Conservation (phyloP, 2,888 invertebrate genomes). For the Agrotis clavis region DNA sequence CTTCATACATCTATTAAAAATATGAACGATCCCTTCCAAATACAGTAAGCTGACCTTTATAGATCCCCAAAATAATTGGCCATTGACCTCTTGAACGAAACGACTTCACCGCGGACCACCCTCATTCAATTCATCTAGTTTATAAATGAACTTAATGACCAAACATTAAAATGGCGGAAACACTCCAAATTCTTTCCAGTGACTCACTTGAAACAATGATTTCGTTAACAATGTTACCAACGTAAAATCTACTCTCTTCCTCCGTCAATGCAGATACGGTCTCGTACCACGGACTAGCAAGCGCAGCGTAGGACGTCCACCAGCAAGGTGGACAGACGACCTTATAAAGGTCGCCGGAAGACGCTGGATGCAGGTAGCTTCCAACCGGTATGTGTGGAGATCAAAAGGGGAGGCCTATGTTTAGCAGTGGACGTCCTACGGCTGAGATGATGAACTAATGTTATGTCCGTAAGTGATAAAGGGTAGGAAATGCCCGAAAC, state of each 20-base stretch:
- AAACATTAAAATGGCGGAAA: slow-evolving; percentile 42
- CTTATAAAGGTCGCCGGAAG: too few relatives aligned
- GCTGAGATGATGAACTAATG: too few relatives aligned
- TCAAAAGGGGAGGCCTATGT: too few relatives aligned
- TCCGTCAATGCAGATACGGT: too few relatives aligned
- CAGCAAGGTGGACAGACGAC: too few relatives aligned
- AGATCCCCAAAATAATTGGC: slow-evolving; percentile 8
- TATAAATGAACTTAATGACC: slow-evolving; percentile 43
- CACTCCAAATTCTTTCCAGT: slow-evolving; percentile 41
- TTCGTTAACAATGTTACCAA: slow-evolving; percentile 35
- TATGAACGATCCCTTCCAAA: slow-evolving; percentile 21
- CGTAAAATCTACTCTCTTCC: slow-evolving; percentile 2
- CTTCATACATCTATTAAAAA: background rate
- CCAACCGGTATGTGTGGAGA: too few relatives aligned
- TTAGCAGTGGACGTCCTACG: too few relatives aligned
- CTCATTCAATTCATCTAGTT: slow-evolving; percentile 25
- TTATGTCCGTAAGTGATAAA: too few relatives aligned
- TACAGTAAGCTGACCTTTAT: slow-evolving; percentile 9
- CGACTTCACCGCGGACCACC: slow-evolving; percentile 12
- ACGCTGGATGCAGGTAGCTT: too few relatives aligned
- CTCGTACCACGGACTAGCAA: too few relatives aligned
- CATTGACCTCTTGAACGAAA: slow-evolving; percentile 30
- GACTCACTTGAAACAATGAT: slow-evolving; percentile 43
- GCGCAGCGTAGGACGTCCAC: too few relatives aligned
- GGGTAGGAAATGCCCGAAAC: too few relatives aligned